phyloP scores from a whole-genome alignment of 2,888 invertebrate species.

The Hypolimnas misippus region DNA sequence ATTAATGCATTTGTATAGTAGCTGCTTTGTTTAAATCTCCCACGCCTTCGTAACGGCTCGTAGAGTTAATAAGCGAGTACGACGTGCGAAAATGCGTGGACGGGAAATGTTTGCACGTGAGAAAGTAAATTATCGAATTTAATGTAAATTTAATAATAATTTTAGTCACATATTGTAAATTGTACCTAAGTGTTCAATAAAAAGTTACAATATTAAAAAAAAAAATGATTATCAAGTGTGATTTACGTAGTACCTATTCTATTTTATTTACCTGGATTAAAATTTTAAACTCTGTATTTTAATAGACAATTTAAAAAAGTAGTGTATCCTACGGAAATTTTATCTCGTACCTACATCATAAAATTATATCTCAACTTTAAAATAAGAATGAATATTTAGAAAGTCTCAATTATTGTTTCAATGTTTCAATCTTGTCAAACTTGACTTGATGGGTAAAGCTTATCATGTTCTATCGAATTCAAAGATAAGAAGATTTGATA shows the following conservation, averaged over 20 bases:
- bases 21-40: conserved; percentile 66
- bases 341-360: too few species aligned
- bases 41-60: conserved; percentile 73
- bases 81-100: conserved; percentile 62
- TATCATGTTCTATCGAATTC: conserved; percentile 4
- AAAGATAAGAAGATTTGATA: conserved; percentile 8
- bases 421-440: neutral
- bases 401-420: conserved; percentile 3
- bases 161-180: neutral
- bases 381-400: too few species aligned
- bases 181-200: neutral
- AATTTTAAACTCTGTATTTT: too few species aligned
- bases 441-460: neutral
- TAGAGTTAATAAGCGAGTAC: conserved; percentile 48
- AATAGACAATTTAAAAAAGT: too few species aligned
- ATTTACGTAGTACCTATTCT: too few species aligned
- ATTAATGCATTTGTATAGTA: conserved; percentile 35
- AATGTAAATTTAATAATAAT: conserved; percentile 1
- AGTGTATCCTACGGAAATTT: too few species aligned
- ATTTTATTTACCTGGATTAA: too few species aligned
- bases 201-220: too few species aligned
- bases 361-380: too few species aligned
- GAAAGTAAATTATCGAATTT: conserved; percentile 48
- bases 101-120: conserved; percentile 54
- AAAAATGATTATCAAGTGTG: too few species aligned